phyloP scores from a whole-genome alignment of 2,888 invertebrate genomes.

The Meganola albula region DNA sequence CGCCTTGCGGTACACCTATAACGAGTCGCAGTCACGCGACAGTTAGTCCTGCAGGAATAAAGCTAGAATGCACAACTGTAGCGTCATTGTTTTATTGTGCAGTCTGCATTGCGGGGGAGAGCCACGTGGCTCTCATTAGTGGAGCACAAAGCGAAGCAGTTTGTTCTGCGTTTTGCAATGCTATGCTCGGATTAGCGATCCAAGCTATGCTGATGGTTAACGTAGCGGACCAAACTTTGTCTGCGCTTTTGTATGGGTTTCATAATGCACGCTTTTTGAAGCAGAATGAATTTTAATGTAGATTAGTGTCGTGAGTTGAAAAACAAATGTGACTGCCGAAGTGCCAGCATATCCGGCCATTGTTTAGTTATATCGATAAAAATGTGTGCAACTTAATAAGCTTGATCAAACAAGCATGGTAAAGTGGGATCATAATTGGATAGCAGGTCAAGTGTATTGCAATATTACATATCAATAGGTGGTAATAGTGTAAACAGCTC shows the following conservation, averaged over 20 bases:
- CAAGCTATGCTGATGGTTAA: slow-evolving; percentile 61
- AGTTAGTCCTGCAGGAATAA: slow-evolving; percentile 68
- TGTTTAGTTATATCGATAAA: slow-evolving; percentile 39
- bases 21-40: slow-evolving; percentile 67
- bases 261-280: slow-evolving; percentile 21
- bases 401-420: slow-evolving; percentile 18
- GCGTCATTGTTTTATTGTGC: slow-evolving; percentile 74
- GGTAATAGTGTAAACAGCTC: slow-evolving; percentile 40
- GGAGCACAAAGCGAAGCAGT: slow-evolving; percentile 71
- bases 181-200: slow-evolving; percentile 67
- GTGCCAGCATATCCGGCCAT: slow-evolving; percentile 59
- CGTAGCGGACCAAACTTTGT: slow-evolving; percentile 61
- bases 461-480: slow-evolving; percentile 26
- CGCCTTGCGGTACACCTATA: slow-evolving; percentile 54
- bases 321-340: slow-evolving; percentile 49
- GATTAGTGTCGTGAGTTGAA: slow-evolving; percentile 48
- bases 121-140: slow-evolving; percentile 77
- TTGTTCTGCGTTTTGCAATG: slow-evolving; percentile 72
- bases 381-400: slow-evolving; percentile 43
- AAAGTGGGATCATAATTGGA: slow-evolving; percentile 24
- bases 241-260: slow-evolving; percentile 30
- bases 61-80: slow-evolving; percentile 65
- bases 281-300: slow-evolving; percentile 37
- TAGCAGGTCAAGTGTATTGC: slow-evolving; percentile 31
- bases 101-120: slow-evolving; percentile 74